Conservation (phyloP, 1,140 invertebrate genomes). For the Temnothorax curvispinosus region DNA sequence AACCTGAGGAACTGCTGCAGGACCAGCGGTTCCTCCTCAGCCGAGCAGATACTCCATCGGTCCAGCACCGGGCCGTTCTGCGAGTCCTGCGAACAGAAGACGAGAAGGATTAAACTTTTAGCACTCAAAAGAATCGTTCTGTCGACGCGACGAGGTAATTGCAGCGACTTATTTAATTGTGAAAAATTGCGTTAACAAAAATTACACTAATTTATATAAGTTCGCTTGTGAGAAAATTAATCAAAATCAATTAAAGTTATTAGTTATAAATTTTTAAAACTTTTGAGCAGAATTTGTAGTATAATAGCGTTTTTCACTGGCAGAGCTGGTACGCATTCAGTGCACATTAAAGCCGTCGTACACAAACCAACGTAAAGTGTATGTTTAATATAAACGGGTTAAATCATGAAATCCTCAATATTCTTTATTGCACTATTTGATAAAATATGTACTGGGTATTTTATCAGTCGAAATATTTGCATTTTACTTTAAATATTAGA, state of each 20-base stretch:
- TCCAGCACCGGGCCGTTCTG: conserved; percentile 91
- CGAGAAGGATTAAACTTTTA: background rate
- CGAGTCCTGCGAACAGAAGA: conserved; percentile 86
- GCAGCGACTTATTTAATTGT: background rate
- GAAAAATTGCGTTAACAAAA: background rate
- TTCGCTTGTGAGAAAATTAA: background rate
- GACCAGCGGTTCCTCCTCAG: conserved; percentile 94
- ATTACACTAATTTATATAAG: background rate
- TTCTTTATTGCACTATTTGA: no score
- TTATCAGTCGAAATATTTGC: no score
- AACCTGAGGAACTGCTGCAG: conserved; percentile 95
- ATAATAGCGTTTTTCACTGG: no score
- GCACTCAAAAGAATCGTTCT: background rate
- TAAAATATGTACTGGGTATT: no score
- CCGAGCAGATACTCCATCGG: conserved; percentile 93
- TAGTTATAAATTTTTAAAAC: background rate
- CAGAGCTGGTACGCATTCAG: no score
- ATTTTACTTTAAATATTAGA: no score
- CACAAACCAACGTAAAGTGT: no score
- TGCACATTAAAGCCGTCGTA: no score
- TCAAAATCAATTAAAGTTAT: background rate
- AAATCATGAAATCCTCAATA: no score
- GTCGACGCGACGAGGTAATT: background rate
- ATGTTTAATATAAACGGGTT: no score
- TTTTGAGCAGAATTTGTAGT: background rate